Percentiles rank a stretch among this genome's conserved stretches.
Evolutionary conservation across 2,888 invertebrate species (phyloP).

Genomic region (Keiferia lycopersicella): DNA sequence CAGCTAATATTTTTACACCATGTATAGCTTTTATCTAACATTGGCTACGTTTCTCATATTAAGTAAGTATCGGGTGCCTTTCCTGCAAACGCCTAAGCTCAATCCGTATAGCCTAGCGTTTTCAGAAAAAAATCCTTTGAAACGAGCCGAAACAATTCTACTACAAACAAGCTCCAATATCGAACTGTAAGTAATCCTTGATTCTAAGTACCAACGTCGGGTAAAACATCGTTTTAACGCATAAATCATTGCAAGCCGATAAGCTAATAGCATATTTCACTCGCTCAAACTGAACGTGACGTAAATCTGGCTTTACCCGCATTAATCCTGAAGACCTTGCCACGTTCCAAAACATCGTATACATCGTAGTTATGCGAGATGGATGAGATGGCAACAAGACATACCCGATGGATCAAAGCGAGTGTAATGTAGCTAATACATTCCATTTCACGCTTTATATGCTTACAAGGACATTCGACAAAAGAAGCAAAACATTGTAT

Average conservation of each 20-base stretch:
- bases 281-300: constrained; percentile 1
- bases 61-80: no score
- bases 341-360: constrained; percentile 1
- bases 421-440: not conserved
- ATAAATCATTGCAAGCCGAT: constrained; percentile 8
- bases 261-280: constrained; percentile 3
- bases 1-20: no score
- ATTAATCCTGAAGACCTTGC: constrained; percentile 1
- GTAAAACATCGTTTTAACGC: not conserved
- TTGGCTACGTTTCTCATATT: no score
- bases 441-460: not conserved
- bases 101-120: no score
- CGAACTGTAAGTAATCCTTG: no score
- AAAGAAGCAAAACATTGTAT: not conserved
- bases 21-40: no score
- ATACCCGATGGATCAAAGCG: not conserved
- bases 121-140: no score
- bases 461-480: not conserved
- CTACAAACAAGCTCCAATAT: no score
- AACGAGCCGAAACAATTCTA: no score
- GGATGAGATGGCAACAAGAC: constrained; percentile 5
- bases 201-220: not conserved
- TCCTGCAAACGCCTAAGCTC: no score
- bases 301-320: constrained; percentile 12
- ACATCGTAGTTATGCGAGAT: not conserved